These are phyloP conservation scores for Thermophis baileyi DNA, from an alignment of 2,113 vertebrate species.

Conservation along the genomic window DNA sequence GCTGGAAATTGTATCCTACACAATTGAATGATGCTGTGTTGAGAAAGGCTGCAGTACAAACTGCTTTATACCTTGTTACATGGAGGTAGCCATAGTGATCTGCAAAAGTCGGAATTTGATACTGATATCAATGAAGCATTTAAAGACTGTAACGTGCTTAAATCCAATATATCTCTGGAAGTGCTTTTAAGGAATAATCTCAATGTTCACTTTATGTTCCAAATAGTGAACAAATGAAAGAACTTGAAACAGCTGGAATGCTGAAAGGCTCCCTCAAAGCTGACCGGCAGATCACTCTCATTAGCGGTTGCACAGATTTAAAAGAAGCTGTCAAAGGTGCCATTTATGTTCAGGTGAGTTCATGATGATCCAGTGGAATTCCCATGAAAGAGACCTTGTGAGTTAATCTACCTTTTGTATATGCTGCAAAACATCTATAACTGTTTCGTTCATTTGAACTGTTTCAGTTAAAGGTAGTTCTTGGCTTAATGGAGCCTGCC, in stretches of 20 bases:
- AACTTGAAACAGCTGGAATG: constrained; percentile 74
- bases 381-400: background rate
- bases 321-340: constrained; percentile 82
- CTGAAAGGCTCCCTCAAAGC: constrained; percentile 79
- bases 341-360: constrained; percentile 88
- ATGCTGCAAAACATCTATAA: background rate
- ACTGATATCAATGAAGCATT: background rate
- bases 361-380: background rate
- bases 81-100: background rate
- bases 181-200: background rate
- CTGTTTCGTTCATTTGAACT: background rate
- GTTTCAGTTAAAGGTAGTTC: background rate
- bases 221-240: constrained; percentile 80
- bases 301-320: constrained; percentile 77
- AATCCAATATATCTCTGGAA: background rate
- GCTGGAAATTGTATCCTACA: no score
- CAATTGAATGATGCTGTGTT: background rate
- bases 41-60: background rate
- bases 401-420: background rate
- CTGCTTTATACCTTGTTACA: background rate
- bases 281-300: constrained; percentile 77
- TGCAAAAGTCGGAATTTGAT: background rate
- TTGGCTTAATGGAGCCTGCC: background rate
- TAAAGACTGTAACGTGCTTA: background rate
- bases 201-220: background rate